Conservation (phyloP, 2,888 invertebrate species). For the Helobdella robusta region DNA sequence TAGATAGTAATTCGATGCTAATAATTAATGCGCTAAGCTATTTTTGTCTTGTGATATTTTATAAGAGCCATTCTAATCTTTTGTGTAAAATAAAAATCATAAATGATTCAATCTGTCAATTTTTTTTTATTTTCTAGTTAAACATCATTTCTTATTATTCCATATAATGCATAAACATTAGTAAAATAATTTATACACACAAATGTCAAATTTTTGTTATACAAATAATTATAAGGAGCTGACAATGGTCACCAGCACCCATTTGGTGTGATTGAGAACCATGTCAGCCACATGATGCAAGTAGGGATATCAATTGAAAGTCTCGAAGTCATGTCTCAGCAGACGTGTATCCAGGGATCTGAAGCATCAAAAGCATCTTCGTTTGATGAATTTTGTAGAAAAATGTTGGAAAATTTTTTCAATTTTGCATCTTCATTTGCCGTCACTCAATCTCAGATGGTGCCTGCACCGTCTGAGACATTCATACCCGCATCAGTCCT, state of each 20-base stretch:
- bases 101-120: no score
- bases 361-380: slow-evolving; percentile 43
- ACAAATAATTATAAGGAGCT: background rate
- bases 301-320: slow-evolving; percentile 85
- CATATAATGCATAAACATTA: no score
- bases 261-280: slow-evolving; percentile 26
- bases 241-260: slow-evolving; percentile 22
- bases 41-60: no score
- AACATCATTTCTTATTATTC: no score
- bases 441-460: slow-evolving; percentile 67
- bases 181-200: no score
- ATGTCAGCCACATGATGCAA: slow-evolving; percentile 69
- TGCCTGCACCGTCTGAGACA: slow-evolving; percentile 66
- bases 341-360: slow-evolving; percentile 49
- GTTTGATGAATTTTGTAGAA: slow-evolving; percentile 59
- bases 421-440: slow-evolving; percentile 87
- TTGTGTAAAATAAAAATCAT: no score
- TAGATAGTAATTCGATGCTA: no score
- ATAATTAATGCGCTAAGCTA: no score
- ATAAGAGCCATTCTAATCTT: no score
- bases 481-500: slow-evolving; percentile 78
- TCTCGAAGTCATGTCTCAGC: slow-evolving; percentile 53
- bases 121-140: no score
- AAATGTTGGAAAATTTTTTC: slow-evolving; percentile 83
- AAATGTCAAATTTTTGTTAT: no score